Evolutionary conservation across 2,113 vertebrate genomes (phyloP), one percentile per base, ranked within the genome.

Genomic region (Capreolus pygargus): DNA sequence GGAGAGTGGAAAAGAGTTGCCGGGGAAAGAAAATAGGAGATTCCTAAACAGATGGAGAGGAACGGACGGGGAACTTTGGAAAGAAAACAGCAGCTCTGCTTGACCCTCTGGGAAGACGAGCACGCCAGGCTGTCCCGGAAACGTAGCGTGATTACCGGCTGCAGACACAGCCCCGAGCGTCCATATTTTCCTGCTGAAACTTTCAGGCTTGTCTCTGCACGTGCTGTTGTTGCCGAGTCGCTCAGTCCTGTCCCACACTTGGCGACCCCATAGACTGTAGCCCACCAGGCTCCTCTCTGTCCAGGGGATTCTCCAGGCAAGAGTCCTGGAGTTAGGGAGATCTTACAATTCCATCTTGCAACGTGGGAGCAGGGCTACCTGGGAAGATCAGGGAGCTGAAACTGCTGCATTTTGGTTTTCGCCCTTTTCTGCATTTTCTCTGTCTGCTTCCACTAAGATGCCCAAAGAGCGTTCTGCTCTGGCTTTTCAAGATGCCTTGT

Each of bases 61-160:
- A 57, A 5, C 3, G 4, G 57, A 43, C 3, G 0, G 36, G 33
- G 14, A 9, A 10, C 15, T 12, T 21, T 6, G 16, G 85, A n/a
- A 17, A 12, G 55, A 55, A 54, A n/a, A 17, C 64, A 9, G 76
- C 7, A 5, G 61, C 93, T 9, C 21, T 5, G 47, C 39, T 57
- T 7, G 57, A 21, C 21, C 12, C 55, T 23, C 54, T 7, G 0
- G 23, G 45, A 50, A 17, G 43, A 2, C 4, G 47, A 6, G 27
- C 17, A 0, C 8, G 28, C 11, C n/a, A 13, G 9, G 0, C 6
- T 1, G 16, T 30, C 5, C 5, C 19, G 1, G 21, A 47, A 30
- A 6, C 0, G 4, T 0, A 2, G 64, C 2, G 0, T 2, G 15
- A 33, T 52, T 14, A 7, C 58, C 19, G 0, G 2, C 23, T 7